Evolutionary conservation across 2,113 vertebrate genomes (phyloP).

Genomic region (Pardalotus punctatus): DNA sequence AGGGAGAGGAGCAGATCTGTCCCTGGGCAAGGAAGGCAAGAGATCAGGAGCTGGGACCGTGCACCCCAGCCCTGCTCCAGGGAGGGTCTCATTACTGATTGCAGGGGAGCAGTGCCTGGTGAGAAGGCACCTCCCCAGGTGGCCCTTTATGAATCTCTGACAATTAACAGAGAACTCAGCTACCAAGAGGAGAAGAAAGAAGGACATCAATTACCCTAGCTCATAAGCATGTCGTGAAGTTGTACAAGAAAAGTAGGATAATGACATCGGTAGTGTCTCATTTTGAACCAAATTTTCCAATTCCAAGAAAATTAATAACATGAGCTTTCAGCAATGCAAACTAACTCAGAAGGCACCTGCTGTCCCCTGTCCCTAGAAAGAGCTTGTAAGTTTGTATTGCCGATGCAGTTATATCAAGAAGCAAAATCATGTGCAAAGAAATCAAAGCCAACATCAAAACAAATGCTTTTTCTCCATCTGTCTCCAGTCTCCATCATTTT

Average conservation of each 20-base stretch:
- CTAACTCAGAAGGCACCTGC: background rate
- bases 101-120: background rate
- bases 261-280: background rate
- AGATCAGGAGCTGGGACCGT: background rate
- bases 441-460: background rate
- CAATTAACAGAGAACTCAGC: background rate
- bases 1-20: background rate
- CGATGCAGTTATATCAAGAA: background rate
- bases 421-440: background rate
- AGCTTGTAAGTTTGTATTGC: background rate
- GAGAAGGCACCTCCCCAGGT: background rate
- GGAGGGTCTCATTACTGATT: background rate
- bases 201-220: background rate
- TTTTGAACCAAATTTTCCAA: background rate
- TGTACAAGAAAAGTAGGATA: background rate
- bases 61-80: background rate
- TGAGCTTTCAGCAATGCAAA: background rate
- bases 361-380: background rate
- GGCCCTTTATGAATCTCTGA: rapidly evolving
- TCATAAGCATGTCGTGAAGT: background rate
- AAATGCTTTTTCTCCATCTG: background rate
- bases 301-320: background rate
- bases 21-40: background rate
- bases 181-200: background rate
- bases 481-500: background rate